phyloP scores from a whole-genome alignment of 1,140 invertebrate genomes.

The Thalassaphorura encarpata region DNA sequence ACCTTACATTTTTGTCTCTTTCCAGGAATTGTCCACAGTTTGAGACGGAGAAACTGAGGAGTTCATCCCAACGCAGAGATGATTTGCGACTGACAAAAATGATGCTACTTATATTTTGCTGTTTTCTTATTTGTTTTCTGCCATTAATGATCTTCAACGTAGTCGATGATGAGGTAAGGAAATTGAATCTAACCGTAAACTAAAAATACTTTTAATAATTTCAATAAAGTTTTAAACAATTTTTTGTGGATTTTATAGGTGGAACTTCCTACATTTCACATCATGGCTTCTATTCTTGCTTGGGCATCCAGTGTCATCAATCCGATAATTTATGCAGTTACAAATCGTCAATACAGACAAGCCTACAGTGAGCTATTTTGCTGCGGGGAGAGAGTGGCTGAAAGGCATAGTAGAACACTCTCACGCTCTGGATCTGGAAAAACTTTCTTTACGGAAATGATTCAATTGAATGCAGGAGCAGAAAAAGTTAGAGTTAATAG shows the following conservation, averaged over 20 bases:
- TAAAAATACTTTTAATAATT: neutral
- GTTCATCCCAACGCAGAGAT: conserved; percentile 43
- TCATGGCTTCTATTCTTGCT: conserved; percentile 66
- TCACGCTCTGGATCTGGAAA: conserved; percentile 34
- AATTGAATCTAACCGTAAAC: neutral
- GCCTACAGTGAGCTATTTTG: conserved; percentile 59
- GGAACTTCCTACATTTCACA: conserved; percentile 41
- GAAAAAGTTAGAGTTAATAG: too few species aligned
- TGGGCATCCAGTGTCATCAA: conserved; percentile 80
- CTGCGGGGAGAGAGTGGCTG: neutral
- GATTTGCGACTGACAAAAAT: conserved; percentile 67
- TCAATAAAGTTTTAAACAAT: neutral
- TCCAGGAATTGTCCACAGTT: too few species aligned
- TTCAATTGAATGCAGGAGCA: conserved; percentile 30
- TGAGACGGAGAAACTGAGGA: too few species aligned
- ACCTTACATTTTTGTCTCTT: too few species aligned
- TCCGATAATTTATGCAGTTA: conserved; percentile 75
- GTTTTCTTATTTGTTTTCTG: conserved; percentile 71
- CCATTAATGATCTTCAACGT: conserved; percentile 78
- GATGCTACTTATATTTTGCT: conserved; percentile 75
- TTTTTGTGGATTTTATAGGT: too few species aligned
- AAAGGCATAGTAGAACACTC: conserved; percentile 28
- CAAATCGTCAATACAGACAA: conserved; percentile 67
- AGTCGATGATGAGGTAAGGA: conserved; percentile 52
- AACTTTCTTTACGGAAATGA: conserved; percentile 37